Base-by-base conservation (phyloP, 2,888 invertebrate genomes). In the Trissolcus japonicus region DNA sequence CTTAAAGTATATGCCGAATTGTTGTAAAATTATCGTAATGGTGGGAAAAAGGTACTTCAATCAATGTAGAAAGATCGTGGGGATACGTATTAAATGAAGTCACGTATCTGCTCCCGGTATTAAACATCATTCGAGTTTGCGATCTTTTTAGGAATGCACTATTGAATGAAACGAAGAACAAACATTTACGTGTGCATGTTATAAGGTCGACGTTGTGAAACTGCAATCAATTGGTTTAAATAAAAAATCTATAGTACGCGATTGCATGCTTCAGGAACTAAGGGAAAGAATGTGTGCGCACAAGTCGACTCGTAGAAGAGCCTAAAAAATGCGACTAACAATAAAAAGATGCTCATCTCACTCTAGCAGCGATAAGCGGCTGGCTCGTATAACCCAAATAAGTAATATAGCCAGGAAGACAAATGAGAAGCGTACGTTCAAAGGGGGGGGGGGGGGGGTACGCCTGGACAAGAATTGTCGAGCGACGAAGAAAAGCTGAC, bases 51-150 rank as follows among this genome's bases (percentile, higher is more conserved):
- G n/a, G 35, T 80, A 80, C 81, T 78, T 76, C 82, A 74, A 78
- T 78, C 85, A 83, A 85, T 83, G 82, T 83, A 79, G 82, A 83
- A 78, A 81, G 83, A 84, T 86, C 84, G 85, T 81, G 83, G 85
- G 82, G 85, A 84, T 84, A 84, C 87, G 87, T 87, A 87, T 86
- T 83, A 86, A 88, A 87, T 88, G 86, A 87, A 88, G 87, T 88
- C 87, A 86, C 87, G 87, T 85, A 86, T 84, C 85, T 83, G 82
- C 79, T 83, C 81, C 80, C 83, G 54, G 50, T 21, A 83, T 85
- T 84, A 83, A 86, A 82, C 84, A 82, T 80, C 67, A 67, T 56
- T 53, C 29, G 61, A 25, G 55, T 69, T 57, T 65, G 48, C 68
- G 79, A 53, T 61, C 55, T 21, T 46, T 7, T 14, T 11, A 46